Base-by-base conservation (phyloP, 2,888 invertebrate genomes). In the Lasioglossum leucozonium region DNA sequence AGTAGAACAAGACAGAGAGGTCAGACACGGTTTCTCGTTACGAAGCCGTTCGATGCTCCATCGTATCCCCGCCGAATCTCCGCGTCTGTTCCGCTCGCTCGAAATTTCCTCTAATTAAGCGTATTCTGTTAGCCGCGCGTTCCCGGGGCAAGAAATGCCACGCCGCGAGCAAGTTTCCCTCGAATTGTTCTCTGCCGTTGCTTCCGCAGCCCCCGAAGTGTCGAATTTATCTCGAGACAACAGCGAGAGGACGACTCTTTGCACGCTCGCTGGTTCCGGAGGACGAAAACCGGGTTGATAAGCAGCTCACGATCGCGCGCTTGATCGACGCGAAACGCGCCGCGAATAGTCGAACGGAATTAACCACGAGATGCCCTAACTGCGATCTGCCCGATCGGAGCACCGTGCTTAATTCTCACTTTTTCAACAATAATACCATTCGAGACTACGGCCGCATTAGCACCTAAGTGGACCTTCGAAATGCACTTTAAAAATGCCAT, bases 81-180 rank as follows among this genome's bases (percentile, higher is more conserved):
- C 40, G 37, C 74, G 77, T 79, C 75, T 69, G 72, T 72, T 79
- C 37, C 76, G 82, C 77, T 85, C 84, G 76, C 81, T 79, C 62
- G 84, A 86, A 88, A 89, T 89, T 87, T 79, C 79, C 76, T 81
- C 88, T 87, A 90, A 91, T 88, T 88, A 90, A 90, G 88, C 87
- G 82, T 87, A 87, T 85, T 87, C 90, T 84, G 71, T 82, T 76
- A 77, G 79, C 76, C 88, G 77, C 44, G 82, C 55, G 58, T 85
- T 62, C 74, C 51, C 22, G 51, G 51, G 44, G 5, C 44, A 22
- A n/a, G 79, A 62, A 81, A 86, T 73, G 26, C 40, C 30, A 58
- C 13, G 58, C 37, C 16, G 47, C 47, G 47, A 58, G 69, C 18
- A 76, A 55, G 34, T 78, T 75, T 72, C 42, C 34, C 72, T 26